Base-by-base conservation (phyloP, 2,113 vertebrate genomes). In the Periophthalmodon schlosseri region DNA sequence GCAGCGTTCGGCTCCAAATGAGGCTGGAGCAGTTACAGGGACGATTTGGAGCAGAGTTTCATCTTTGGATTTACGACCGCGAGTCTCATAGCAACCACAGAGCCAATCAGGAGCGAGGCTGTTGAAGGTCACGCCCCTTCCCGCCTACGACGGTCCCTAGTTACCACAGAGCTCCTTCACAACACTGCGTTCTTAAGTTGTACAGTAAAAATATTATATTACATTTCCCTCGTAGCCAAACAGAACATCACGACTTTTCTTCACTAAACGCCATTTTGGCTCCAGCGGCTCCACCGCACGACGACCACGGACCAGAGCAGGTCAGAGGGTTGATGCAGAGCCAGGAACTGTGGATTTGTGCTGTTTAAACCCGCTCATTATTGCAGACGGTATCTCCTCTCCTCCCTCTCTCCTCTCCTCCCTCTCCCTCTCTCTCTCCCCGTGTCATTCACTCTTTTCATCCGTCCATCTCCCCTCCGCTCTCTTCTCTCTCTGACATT, bases 291-390 rank as follows among this genome's bases (percentile, higher is more conserved):
- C 71, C 77, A 78, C 78, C 76, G 76, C 74, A 69, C 70, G 36
- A 74, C 80, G 86, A 88, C 87, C 78, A 82, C 79, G 87, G 74
- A 23, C 0, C 36, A 71, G 60, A 34, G 68, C 54, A 72, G 61
- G 67, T 52, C 36, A 70, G 67, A 81, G 69, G 4, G 13, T 74
- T 28, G 60, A 66, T 56, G 79, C 5, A 10, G 81, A 84, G 79
- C 79, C 50, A 34, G 71, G 76, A 52, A 34, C 54, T 75, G 44
- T 24, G 64, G 73, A 39, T 5, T 39, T 80, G 8, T 80, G 79
- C 82, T 82, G 84, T 77, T 84, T 85, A 85, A 78, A 75, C 73
- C 74, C 64, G 72, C 91, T 93, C 86, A 89, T 91, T 92, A 90
- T 82, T 70, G 83, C 84, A 72, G 82, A 81, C 73, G 70, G 0